Conservation (phyloP, 2,113 vertebrate species). For the Pelmatolapia mariae region DNA sequence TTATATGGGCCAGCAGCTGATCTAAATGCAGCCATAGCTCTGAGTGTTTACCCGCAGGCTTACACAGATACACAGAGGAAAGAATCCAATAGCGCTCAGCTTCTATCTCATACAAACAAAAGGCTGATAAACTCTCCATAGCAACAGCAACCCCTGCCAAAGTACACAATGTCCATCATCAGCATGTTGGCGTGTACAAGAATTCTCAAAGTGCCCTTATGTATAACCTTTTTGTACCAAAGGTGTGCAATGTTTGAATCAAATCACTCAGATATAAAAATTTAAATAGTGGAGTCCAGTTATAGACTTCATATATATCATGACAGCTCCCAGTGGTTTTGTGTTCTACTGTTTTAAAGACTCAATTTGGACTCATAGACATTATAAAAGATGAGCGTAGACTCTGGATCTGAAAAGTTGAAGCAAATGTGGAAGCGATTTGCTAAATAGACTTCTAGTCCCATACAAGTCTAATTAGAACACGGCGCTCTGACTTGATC, state of each 20-base stretch:
- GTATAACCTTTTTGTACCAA: neutral
- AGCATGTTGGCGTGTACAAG: neutral
- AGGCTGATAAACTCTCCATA: conserved; percentile 3
- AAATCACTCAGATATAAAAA: neutral
- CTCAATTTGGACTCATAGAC: neutral
- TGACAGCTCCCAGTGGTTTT: accelerated
- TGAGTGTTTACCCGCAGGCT: neutral
- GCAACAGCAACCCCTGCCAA: neutral
- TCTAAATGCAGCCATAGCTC: neutral
- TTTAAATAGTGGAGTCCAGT: neutral
- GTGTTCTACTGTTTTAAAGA: accelerated
- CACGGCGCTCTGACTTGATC: neutral
- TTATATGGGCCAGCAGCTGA: neutral
- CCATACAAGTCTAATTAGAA: neutral
- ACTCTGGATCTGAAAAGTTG: neutral
- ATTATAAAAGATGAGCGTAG: accelerated
- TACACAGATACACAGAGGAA: neutral
- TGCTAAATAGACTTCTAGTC: neutral
- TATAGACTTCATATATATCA: neutral
- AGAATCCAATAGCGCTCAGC: conserved; percentile 1
- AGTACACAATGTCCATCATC: neutral
- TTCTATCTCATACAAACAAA: conserved; percentile 23
- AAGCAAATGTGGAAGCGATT: accelerated
- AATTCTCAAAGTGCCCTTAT: neutral
- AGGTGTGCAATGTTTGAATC: neutral